Base-by-base conservation (phyloP, 1,140 invertebrate species). In the Drosophila kohkoa region DNA sequence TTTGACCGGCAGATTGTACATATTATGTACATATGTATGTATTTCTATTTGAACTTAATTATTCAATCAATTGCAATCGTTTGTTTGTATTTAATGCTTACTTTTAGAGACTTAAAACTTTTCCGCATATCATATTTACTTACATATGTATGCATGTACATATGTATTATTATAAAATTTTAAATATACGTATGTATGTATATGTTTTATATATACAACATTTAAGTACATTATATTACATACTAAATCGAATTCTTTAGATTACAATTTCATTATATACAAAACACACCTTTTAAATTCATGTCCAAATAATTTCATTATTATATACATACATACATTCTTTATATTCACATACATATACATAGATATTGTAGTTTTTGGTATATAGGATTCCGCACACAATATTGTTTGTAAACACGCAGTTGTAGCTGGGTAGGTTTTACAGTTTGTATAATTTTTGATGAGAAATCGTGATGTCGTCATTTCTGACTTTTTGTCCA, bases 401-500 rank as follows among this genome's bases (percentile, higher is more conserved):
- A 71, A 71, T 71, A 75, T 75, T 75, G 73, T 75, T 75, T 75
- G 68, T 75, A 71, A 75, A 71, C 73, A 71, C 68, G 68, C 67
- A 71, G 68, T 74, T 60, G 59, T 74, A 60, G 64, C 55, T 69
- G 70, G 52, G 52, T 70, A 75, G 60, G 54, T 75, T 64, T 75
- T 75, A 69, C 71, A 77, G 64, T 77, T 77, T 69, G 59, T 70
- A 77, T 77, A 69, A 54, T 69, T 78, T 75, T 75, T 71, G 73
- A 72, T 72, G 74, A 72, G 74, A 55, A 76, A 88, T 79, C 85
- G 77, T 78, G 83, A 88, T 88, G 83, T 89, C 83, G 83, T 88
- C 83, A 88, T 88, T 88, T 88, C 87, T 78, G 64, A 57, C 62
- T 64, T 75, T 87, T 87, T 86, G 82, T 87, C 85, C 85, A 88